Evolutionary conservation across 2,797 vertebrate species (phyloP), one percentile per base, ranked within the genome.

Genomic region (Tenualosa ilisha): DNA sequence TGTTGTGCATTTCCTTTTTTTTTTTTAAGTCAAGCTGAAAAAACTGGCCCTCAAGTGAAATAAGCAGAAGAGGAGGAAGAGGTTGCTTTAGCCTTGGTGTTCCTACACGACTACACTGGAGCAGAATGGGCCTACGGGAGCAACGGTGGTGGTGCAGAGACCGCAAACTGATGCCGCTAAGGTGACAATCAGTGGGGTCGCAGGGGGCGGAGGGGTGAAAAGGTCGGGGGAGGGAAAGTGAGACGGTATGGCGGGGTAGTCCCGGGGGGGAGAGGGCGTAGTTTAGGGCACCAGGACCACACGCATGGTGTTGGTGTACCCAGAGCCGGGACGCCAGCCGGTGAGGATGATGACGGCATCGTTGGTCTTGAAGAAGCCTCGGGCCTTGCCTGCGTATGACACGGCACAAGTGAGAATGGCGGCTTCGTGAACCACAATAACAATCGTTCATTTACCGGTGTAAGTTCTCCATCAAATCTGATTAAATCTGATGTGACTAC

Each of bases 261-360:
- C 86, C 85, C 65, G 6, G 82, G 49, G 86, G 83, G 85, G 56
- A 83, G 54, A 85, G 43, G 83, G 82, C 83, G 83, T n/a, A 68
- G 89, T 88, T 97, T 93, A 99, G 2, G 96, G 94, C 86, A 99
- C 98, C 0, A 96, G 97, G 87, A 99, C 96, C 75, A 99, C 98
- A 0, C 98, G 97, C 98, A 99, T 99, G 94, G 98, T 99, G 95
- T 99, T 99, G 93, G 98, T 99, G 94, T 96, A 99, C 88, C 98
- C 98, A 0, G 98, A 99, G 83, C 98, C 98, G 0, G 98, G 98
- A 84, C 97, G 98, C 98, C 98, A 99, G 86, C 98, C 98, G 0
- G 98, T 99, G 90, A 99, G 91, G 6, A 99, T 96, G 0, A 99
- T 97, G 87, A 98, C 98, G 81, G 97, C 95, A 1, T 99, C 97